Evolutionary conservation across 2,113 vertebrate species (phyloP).

Genomic region (Acrocephalus kingi): DNA sequence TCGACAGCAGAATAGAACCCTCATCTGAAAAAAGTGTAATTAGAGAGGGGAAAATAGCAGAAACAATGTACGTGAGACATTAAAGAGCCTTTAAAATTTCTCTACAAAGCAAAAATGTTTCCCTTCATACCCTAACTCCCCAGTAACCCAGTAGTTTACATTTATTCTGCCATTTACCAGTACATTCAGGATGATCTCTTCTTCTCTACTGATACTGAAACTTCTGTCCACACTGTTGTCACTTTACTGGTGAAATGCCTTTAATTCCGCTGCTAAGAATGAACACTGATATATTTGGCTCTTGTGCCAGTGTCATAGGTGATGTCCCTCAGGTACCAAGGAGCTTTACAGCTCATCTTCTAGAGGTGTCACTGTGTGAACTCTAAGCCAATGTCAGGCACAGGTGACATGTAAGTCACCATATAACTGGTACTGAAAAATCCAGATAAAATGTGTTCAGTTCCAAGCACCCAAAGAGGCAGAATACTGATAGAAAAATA

Average conservation of each 20-base stretch:
- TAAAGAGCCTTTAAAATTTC: not conserved
- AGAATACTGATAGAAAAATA: not conserved
- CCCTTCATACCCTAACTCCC: not conserved
- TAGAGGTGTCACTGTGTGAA: not conserved
- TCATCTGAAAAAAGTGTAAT: not conserved
- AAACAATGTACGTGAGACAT: not conserved
- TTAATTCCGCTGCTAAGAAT: not conserved
- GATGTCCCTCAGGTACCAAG: not conserved
- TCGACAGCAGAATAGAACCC: not conserved
- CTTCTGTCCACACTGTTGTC: not conserved
- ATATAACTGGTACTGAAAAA: not conserved
- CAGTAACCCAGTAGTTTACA: not conserved
- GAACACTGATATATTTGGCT: not conserved
- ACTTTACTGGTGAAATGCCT: not conserved
- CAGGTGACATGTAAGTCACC: not conserved
- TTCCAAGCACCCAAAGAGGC: not conserved
- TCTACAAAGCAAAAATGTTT: not conserved
- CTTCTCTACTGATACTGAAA: not conserved
- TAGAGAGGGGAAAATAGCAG: fast-evolving
- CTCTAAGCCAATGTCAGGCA: not conserved
- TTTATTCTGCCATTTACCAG: not conserved
- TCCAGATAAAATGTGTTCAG: not conserved
- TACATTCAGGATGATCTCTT: not conserved
- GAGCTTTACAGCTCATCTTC: not conserved
- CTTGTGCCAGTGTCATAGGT: not conserved